Percentiles rank a stretch among this genome's conserved stretches.
Evolutionary conservation across 1,140 invertebrate genomes (phyloP).

Genomic region (Eriosoma lanigerum): DNA sequence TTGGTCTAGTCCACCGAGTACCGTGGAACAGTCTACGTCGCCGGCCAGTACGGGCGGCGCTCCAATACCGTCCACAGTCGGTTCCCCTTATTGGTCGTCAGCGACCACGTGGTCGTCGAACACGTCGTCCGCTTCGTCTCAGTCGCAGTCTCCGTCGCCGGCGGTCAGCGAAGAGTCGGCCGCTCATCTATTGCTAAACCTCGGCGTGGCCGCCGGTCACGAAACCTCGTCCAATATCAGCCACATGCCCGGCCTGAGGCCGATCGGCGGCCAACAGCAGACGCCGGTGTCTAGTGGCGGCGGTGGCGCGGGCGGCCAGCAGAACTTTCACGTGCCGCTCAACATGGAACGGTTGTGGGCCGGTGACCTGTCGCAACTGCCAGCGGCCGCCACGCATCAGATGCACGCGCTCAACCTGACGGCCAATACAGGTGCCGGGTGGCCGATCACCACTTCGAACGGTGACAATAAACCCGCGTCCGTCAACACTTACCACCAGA

Average conservation of each 20-base stretch:
- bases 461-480: conserved; percentile 56
- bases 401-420: conserved; percentile 75
- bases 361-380: conserved; percentile 78
- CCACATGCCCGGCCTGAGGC: conserved; percentile 48
- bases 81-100: conserved; percentile 60
- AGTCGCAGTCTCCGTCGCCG: conserved; percentile 51
- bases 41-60: conserved; percentile 53
- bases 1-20: conserved; percentile 70
- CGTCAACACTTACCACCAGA: conserved; percentile 51
- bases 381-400: conserved; percentile 74
- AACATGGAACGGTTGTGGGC: conserved; percentile 91
- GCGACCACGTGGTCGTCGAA: conserved; percentile 60
- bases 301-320: conserved; percentile 51
- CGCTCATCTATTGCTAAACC: conserved; percentile 77
- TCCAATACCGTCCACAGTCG: conserved; percentile 57
- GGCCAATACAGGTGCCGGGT: conserved; percentile 59
- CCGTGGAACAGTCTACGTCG: conserved; percentile 58
- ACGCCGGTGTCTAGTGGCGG: conserved; percentile 39
- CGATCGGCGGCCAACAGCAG: conserved; percentile 33
- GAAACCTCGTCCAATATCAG: conserved; percentile 74
- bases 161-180: conserved; percentile 72
- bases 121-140: conserved; percentile 53
- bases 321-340: conserved; percentile 65
- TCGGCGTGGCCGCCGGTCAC: conserved; percentile 82
- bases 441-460: conserved; percentile 57